phyloP scores from a whole-genome alignment of 2,888 invertebrate genomes.

The Lithosia quadra region DNA sequence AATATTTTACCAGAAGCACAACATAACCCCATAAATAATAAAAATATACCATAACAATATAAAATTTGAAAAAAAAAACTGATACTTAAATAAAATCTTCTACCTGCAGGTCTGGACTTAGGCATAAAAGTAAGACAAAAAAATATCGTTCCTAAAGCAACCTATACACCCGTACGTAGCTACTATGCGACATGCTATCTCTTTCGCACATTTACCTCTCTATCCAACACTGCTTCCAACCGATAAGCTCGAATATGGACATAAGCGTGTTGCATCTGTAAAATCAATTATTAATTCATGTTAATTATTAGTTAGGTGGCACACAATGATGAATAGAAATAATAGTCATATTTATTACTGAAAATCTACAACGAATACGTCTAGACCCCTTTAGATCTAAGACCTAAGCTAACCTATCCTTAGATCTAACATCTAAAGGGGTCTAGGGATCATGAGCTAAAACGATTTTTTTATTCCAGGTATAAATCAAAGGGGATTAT shows the following conservation, averaged over 20 bases:
- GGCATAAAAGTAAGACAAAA: neutral
- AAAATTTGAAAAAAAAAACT: neutral
- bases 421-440: too few relatives aligned
- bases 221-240: constrained; percentile 88
- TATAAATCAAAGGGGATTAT: too few relatives aligned
- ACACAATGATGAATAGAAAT: constrained; percentile 39
- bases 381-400: neutral
- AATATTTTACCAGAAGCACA: neutral
- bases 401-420: too few relatives aligned
- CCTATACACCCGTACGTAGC: constrained; percentile 17
- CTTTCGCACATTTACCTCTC: constrained; percentile 88
- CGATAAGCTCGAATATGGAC: constrained; percentile 87
- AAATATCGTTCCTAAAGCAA: constrained; percentile 1
- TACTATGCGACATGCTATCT: constrained; percentile 68
- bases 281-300: constrained; percentile 73
- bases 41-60: constrained; percentile 6
- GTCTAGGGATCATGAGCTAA: neutral
- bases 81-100: neutral
- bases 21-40: neutral
- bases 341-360: constrained; percentile 23
- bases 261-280: constrained; percentile 87
- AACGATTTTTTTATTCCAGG: too few relatives aligned
- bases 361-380: neutral
- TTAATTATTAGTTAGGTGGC: constrained; percentile 58
- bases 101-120: neutral